phyloP scores from a whole-genome alignment of 2,113 vertebrate genomes.

The Pycnonotus jocosus region DNA sequence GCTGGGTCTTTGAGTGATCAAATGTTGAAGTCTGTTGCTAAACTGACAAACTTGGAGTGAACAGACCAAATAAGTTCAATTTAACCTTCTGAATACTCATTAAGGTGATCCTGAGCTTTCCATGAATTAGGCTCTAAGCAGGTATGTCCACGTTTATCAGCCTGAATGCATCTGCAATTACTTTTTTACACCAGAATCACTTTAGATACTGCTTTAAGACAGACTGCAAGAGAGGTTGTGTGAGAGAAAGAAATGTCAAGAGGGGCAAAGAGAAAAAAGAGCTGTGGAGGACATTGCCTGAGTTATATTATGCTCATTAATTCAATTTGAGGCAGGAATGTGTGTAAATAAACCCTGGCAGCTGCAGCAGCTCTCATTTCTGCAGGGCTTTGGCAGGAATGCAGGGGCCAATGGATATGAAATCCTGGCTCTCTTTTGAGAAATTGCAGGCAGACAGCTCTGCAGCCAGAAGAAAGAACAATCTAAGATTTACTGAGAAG shows the following conservation, averaged over 20 bases:
- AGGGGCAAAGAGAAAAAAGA: conserved; percentile 63
- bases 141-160: neutral
- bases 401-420: conserved; percentile 55
- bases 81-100: neutral
- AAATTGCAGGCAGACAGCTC: conserved; percentile 33
- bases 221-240: neutral
- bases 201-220: neutral
- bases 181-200: neutral
- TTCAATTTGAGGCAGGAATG: conserved; percentile 82
- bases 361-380: conserved; percentile 74
- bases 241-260: conserved; percentile 49
- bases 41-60: neutral
- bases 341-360: conserved; percentile 83
- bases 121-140: neutral
- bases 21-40: neutral
- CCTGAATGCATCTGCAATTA: neutral
- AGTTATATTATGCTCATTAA: conserved; percentile 84
- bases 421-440: conserved; percentile 56
- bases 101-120: neutral
- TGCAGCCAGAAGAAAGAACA: conserved; percentile 50
- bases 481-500: conserved; percentile 37
- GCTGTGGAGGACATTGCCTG: conserved; percentile 67
- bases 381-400: conserved; percentile 70
- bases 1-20: neutral
- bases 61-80: neutral